phyloP scores from a whole-genome alignment of 2,888 invertebrate species.

The Mythimna albipuncta region DNA sequence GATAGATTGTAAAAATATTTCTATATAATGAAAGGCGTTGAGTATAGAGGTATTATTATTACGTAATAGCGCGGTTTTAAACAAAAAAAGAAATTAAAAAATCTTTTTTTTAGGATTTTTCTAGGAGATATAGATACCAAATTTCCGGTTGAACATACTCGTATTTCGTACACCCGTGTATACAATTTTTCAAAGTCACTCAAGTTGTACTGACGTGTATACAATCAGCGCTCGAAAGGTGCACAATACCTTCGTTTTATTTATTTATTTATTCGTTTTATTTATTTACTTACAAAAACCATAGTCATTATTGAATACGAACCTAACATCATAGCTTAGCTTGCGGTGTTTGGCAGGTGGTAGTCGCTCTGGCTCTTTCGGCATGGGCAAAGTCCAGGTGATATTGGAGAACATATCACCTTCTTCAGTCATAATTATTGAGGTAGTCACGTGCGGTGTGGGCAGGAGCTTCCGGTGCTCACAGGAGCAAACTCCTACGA shows the following conservation, averaged over 20 bases:
- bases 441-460: constrained; percentile 75
- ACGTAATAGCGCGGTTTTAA: no score
- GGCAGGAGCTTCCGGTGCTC: constrained; percentile 82
- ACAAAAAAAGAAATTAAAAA: no score
- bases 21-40: no score
- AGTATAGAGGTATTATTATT: no score
- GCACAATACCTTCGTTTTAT: neutral
- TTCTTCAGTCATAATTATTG: constrained; percentile 70
- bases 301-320: neutral
- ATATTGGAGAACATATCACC: constrained; percentile 80
- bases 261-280: neutral
- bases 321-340: constrained; percentile 82
- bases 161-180: no score
- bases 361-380: constrained; percentile 76
- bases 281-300: neutral
- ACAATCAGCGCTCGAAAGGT: no score
- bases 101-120: no score
- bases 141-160: no score
- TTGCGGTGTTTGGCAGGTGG: constrained; percentile 76
- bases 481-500: constrained; percentile 83
- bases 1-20: no score
- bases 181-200: no score
- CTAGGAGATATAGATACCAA: no score
- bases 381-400: constrained; percentile 80
- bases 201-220: no score